Evolutionary conservation across 2,113 vertebrate species (phyloP), one percentile per base, ranked within the genome.

Genomic region (Syngnathoides biaculeatus): DNA sequence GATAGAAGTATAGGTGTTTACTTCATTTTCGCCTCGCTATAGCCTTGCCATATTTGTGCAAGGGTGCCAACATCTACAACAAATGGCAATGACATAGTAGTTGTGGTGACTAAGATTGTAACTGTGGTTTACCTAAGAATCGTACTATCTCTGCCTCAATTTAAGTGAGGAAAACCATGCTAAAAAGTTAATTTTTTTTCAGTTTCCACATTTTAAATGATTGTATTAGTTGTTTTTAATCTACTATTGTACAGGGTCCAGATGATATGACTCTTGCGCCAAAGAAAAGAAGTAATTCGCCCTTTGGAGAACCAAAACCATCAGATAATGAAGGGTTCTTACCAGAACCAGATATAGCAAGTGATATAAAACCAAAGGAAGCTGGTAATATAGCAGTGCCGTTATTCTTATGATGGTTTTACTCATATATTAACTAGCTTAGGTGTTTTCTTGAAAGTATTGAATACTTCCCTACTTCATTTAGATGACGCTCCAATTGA

Each of bases 191-290:
- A 6, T 35, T 53, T 58, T 17, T 19, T 27, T 38, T 24, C 14
- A n/a, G n/a, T 52, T 11, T 70, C 24, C 47, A 47, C 6, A 20
- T 24, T 2, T 20, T 39, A 27, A 12, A 19, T 12, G 7, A 65
- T 27, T 3, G 8, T 40, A 5, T 9, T 1, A 35, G 1, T 11
- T 38, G 15, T 58, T 57, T 71, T 35, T 27, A 55, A 11, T 64
- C 12, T 17, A 0, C 63, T 14, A 3, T 64, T 58, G 20, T 24
- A 42, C 80, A 96, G 95, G 89, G 93, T 59, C 89, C 94, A 40
- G 94, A 95, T 0, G 92, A 93, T 35, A 88, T 95, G 93, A 95
- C 95, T 3, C 92, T 90, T 65, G 77, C 88, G 50, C 80, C 86
- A 38, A 88, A 84, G 38, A 91, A 84, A 74, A 95, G 91, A 71